Evolutionary conservation across 2,888 invertebrate genomes (phyloP), one percentile per base, ranked within the genome.

Genomic region (Synergus japonicus): DNA sequence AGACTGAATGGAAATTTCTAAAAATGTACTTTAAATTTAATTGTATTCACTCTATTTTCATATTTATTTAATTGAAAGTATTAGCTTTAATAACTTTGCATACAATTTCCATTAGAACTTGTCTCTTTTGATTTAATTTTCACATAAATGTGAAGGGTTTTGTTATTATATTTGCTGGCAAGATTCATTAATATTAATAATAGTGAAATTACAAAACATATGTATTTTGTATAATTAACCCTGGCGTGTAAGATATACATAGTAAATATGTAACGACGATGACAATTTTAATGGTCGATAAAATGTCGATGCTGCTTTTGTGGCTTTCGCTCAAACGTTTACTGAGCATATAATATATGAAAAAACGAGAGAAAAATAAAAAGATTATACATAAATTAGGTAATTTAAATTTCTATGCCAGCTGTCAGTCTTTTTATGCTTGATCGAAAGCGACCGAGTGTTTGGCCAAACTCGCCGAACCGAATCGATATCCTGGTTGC

Each of bases 351-450:
- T 29, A 29, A 29, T 29, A 29, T 29, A 18, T 8, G 22, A 29
- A 65, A 37, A 65, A 13, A 15, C 15, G 13, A 15, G 22, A 49
- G 15, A 29, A 13, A 22, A 69, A 49, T 49, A 69, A 69, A 49
- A 54, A 54, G 13, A 69, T 49, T 49, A 69, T 49, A 49, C 15
- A 54, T 49, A 69, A 76, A 58, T 43, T 76, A 76, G 41, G 43
- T 44, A n/a, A 76, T 76, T 60, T 60, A 43, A 58, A 76, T 76
- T 76, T 76, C n/a, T 76, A 76, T 76, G 76, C 43, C 60, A 76
- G 63, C 13, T 76, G 76, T 60, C 76, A 76, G 63, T 76, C 44
- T 58, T 60, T 76, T 76, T 60, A 63, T 63, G 76, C 76, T 76
- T 76, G 60, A 76, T 76, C 60, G 18, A 69, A 69, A 69, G 4